Conservation (phyloP, 2,888 invertebrate species). For the Teleiodes luculella region DNA sequence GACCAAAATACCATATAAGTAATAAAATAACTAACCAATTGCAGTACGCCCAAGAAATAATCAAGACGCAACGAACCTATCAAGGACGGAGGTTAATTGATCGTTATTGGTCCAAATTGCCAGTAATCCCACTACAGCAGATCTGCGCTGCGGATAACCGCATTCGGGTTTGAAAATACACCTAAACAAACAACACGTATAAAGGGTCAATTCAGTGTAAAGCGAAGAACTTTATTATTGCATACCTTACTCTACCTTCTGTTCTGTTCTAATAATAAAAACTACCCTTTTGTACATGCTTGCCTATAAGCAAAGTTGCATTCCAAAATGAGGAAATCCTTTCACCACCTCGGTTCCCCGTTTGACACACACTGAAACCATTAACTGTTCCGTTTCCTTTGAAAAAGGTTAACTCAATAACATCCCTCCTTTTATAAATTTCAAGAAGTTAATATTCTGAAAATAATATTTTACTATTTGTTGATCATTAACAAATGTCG, state of each 20-base stretch:
- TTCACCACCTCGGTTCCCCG: conserved; percentile 1
- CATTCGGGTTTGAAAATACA: not conserved
- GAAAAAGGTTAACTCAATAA: not conserved
- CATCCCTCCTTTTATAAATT: not conserved
- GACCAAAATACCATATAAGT: no score
- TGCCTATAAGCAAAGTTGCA: no score
- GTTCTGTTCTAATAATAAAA: no score
- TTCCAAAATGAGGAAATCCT: conserved; percentile 3
- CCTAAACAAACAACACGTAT: no score
- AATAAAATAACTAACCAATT: not conserved
- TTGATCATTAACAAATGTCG: no score
- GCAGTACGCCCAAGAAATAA: not conserved
- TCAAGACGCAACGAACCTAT: not conserved
- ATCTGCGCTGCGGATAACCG: conserved; percentile 8
- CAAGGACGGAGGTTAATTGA: conserved; percentile 3
- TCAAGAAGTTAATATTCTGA: not conserved
- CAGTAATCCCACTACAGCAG: conserved; percentile 4
- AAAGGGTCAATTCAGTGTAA: no score
- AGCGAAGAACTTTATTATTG: no score
- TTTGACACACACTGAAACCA: conserved; percentile 1
- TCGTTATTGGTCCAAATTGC: conserved; percentile 6
- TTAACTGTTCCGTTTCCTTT: conserved; percentile 9
- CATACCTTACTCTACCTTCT: no score
- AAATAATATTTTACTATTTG: not conserved
- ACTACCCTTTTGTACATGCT: no score